phyloP scores from a whole-genome alignment of 1,140 invertebrate species.

The Anagrus nilaparvatae region DNA sequence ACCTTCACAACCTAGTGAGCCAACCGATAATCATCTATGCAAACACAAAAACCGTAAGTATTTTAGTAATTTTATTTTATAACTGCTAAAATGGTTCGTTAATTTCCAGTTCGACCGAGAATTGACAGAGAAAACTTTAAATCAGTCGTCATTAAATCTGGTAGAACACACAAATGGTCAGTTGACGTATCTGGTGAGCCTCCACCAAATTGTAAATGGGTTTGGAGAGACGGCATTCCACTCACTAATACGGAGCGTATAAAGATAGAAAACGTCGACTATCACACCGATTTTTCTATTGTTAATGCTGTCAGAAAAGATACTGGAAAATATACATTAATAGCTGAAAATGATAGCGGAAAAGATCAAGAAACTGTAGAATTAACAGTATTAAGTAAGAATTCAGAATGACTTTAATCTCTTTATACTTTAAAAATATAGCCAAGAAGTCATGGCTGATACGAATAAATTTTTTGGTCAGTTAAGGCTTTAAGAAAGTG shows the following conservation, averaged over 20 bases:
- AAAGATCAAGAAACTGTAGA: conserved; percentile 84
- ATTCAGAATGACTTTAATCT: no score
- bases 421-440: no score
- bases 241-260: conserved; percentile 74
- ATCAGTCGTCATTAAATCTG: conserved; percentile 75
- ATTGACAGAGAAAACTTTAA: conserved; percentile 88
- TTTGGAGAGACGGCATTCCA: conserved; percentile 73
- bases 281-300: conserved; percentile 84
- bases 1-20: conserved; percentile 74
- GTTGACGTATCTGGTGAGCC: conserved; percentile 87
- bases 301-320: conserved; percentile 74
- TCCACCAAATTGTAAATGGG: conserved; percentile 74
- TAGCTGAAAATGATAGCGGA: conserved; percentile 82
- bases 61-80: conserved; percentile 5
- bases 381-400: conserved; percentile 75
- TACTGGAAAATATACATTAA: conserved; percentile 83
- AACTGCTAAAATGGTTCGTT: conserved; percentile 5
- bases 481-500: no score
- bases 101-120: conserved; percentile 68
- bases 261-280: conserved; percentile 81
- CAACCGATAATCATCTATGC: conserved; percentile 84
- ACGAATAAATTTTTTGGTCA: no score
- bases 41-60: conserved; percentile 86
- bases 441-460: no score
- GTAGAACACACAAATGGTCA: conserved; percentile 84